A percentile compares a stretch with the other conserved stretches of the same genome.
phyloP scores from a whole-genome alignment of 2,888 invertebrate species.

The Minunthozetes semirufus region DNA sequence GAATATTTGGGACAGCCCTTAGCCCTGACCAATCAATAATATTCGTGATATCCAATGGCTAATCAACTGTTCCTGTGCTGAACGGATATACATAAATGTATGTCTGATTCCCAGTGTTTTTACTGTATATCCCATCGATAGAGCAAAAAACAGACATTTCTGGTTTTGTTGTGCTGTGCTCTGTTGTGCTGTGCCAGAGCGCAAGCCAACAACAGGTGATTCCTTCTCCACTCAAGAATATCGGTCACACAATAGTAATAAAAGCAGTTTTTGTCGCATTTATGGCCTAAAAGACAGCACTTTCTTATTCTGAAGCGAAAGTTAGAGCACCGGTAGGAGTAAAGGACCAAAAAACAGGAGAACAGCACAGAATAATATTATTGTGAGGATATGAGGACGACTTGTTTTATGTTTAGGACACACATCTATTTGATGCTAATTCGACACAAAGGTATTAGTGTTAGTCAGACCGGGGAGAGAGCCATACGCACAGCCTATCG shows the following conservation, averaged over 20 bases:
- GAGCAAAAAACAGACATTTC: no score
- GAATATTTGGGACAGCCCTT: no score
- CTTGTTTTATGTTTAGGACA: neutral
- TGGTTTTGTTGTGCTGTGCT: no score
- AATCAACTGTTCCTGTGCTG: neutral
- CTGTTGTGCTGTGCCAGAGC: neutral
- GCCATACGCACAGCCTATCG: neutral
- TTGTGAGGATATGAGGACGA: neutral
- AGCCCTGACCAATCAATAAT: neutral
- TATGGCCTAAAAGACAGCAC: neutral
- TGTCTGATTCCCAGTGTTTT: neutral
- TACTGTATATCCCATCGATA: neutral
- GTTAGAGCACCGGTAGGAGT: neutral
- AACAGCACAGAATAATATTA: neutral
- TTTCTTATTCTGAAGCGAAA: neutral
- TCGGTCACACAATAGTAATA: constrained; percentile 13
- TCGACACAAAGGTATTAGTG: neutral
- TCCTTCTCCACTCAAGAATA: constrained; percentile 3
- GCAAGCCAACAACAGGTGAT: constrained; percentile 1
- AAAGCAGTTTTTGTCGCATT: neutral
- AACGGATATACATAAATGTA: neutral
- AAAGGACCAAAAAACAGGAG: neutral
- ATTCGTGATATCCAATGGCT: neutral
- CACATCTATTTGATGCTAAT: constrained; percentile 10
- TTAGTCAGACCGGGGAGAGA: neutral